These are phyloP conservation scores for Ladona fulva DNA, from an alignment of 1,140 invertebrate genomes.

Conservation along the genomic window DNA sequence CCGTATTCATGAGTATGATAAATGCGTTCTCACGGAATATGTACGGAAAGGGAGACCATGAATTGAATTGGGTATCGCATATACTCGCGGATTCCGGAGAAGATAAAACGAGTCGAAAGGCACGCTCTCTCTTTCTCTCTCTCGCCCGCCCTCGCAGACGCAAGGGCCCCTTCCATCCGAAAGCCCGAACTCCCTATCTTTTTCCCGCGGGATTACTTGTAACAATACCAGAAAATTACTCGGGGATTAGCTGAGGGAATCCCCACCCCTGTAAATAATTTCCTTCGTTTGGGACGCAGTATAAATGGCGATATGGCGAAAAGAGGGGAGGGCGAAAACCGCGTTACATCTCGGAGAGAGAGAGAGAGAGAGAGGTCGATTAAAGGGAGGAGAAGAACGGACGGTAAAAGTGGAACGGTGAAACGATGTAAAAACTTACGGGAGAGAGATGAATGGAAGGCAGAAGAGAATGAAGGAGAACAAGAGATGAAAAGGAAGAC, in stretches of 20 bases:
- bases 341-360: background rate
- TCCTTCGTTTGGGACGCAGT: slow-evolving; percentile 18
- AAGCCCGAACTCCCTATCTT: background rate
- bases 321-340: background rate
- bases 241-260: slow-evolving; percentile 21
- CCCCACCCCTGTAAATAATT: slow-evolving; percentile 25
- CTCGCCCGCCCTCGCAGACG: background rate
- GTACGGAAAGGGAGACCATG: too few relatives aligned
- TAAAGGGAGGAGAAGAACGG: background rate
- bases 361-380: background rate
- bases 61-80: too few relatives aligned
- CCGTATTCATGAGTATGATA: too few relatives aligned
- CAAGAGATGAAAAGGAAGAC: too few relatives aligned
- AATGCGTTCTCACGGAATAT: too few relatives aligned
- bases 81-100: too few relatives aligned
- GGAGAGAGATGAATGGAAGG: background rate
- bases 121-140: too few relatives aligned
- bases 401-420: background rate
- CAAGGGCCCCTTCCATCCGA: background rate
- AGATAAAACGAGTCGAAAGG: too few relatives aligned
- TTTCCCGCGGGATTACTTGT: slow-evolving; percentile 23
- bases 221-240: slow-evolving; percentile 27
- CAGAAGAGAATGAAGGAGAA: background rate
- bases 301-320: background rate
- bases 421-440: background rate